A percentile compares a stretch with the other conserved stretches of the same genome.
phyloP scores from a whole-genome alignment of 2,113 vertebrate genomes.

The Pogonocichla stellata region DNA sequence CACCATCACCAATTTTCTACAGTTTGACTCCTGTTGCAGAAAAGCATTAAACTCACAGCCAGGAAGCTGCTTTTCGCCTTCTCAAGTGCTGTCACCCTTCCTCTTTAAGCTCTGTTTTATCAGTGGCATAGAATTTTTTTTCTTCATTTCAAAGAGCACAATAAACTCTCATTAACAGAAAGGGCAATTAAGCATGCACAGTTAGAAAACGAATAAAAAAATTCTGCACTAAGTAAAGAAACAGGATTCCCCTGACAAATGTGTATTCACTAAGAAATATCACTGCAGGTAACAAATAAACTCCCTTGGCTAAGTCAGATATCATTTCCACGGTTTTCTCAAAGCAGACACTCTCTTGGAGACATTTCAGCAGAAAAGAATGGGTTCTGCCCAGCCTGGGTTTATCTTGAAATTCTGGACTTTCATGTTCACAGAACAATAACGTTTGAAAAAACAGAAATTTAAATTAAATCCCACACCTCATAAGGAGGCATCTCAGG shows the following conservation, averaged over 20 bases:
- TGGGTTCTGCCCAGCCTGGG: conserved; percentile 2
- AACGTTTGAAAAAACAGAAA: conserved; percentile 54
- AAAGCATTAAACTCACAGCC: conserved; percentile 31
- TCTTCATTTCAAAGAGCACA: conserved; percentile 46
- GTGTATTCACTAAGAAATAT: conserved; percentile 57
- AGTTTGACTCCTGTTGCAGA: not conserved
- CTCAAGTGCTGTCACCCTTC: not conserved
- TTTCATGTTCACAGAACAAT: conserved; percentile 57
- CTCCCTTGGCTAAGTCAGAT: conserved; percentile 33
- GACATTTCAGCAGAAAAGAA: conserved; percentile 20
- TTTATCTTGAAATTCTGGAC: conserved; percentile 59
- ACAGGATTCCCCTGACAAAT: conserved; percentile 55
- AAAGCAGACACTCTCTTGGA: not conserved
- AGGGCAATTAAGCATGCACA: conserved; percentile 48
- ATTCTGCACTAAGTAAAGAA: conserved; percentile 38
- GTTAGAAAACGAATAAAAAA: not conserved
- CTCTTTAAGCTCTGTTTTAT: conserved; percentile 36
- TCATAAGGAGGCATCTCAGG: conserved; percentile 30
- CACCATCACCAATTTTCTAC: not conserved
- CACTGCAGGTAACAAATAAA: conserved; percentile 42
- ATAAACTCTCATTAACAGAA: conserved; percentile 66
- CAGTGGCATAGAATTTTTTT: not conserved
- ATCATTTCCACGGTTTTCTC: conserved; percentile 14
- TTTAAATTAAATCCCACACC: conserved; percentile 54
- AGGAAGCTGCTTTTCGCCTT: not conserved